Base-by-base conservation (phyloP, 2,797 vertebrate genomes). In the Gallinago solitaria region DNA sequence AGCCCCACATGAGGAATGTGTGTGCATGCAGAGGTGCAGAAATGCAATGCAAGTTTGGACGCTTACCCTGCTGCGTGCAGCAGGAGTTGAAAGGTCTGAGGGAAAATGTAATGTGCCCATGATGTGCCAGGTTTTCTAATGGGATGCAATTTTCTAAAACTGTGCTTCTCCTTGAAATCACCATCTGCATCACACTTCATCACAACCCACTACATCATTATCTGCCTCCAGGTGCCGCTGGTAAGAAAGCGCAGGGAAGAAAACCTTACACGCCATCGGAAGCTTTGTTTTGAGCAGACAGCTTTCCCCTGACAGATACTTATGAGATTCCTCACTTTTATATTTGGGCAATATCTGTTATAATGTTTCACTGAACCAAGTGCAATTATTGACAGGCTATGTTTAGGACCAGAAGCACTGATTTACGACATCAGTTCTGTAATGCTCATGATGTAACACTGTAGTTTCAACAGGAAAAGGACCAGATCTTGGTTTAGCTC, bases 91-190 rank as follows among this genome's bases (percentile, higher is more conserved):
- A 76, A 80, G 68, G 54, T 37, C 12, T 24, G 54, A 86, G 59
- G 33, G 59, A 45, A 48, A 83, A 65, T 7, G 8, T 16, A 56
- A 79, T 1, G 0, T 54, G 71, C n/a, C 30, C 1, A 1, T 35
- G 50, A 73, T 0, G 3, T 57, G 64, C 35, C 47, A 70, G 53
- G n/a, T 32, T 37, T 93, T 86, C 56, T 65, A 63, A 74, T 5
- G 28, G 61, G 28, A 57, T 2, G 2, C 50, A 45, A 59, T 21
- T 65, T 68, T 79, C 60, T 51, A n/a, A 80, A 83, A 73, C 47
- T 63, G 59, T 50, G 60, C 53, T 68, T 69, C 47, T 56, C 75
- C 27, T 64, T 39, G 57, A 80, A 63, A 87, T 53, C 37, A 80
- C n/a, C 33, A 56, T 24, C 61, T 83, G 74, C 70, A 69, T 18